Conservation (phyloP, 2,797 vertebrate genomes). For the Nannoperca australis region DNA sequence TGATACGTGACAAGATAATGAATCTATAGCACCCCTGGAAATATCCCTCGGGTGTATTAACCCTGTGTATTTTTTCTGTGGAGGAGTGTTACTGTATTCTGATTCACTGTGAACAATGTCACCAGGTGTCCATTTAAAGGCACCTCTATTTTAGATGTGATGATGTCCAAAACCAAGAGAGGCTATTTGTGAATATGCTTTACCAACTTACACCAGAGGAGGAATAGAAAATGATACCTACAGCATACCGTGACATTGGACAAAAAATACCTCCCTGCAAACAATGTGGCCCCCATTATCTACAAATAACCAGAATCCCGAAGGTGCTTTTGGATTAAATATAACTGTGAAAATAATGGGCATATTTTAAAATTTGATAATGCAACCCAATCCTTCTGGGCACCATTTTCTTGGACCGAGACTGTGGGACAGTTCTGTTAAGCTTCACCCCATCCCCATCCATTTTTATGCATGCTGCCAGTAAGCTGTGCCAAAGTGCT, state of each 20-base stretch:
- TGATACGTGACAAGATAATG: conserved; percentile 81
- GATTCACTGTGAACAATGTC: conserved; percentile 45
- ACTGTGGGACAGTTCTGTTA: conserved; percentile 73
- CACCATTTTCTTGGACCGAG: conserved; percentile 75
- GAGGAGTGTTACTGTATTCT: conserved; percentile 48
- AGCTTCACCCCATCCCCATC: conserved; percentile 74
- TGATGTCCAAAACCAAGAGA: conserved; percentile 55
- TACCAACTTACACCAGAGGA: conserved; percentile 16
- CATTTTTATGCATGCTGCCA: conserved; percentile 79
- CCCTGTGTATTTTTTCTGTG: conserved; percentile 50
- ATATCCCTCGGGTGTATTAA: conserved; percentile 64
- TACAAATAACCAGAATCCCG: conserved; percentile 66
- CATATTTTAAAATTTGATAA: conserved; percentile 82
- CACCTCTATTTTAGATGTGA: conserved; percentile 54
- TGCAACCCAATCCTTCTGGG: conserved; percentile 79
- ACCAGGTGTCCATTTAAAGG: conserved; percentile 60
- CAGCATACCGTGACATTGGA: conserved; percentile 59
- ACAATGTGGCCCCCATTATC: conserved; percentile 68
- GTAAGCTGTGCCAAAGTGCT: conserved; percentile 82
- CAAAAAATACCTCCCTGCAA: conserved; percentile 50
- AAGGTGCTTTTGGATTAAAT: conserved; percentile 78
- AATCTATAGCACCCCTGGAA: conserved; percentile 72
- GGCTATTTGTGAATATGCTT: conserved; percentile 53
- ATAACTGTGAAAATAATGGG: conserved; percentile 77
- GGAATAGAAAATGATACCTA: conserved; percentile 60